Evolutionary conservation across 1,140 invertebrate genomes (phyloP).

Genomic region (Mya arenaria): DNA sequence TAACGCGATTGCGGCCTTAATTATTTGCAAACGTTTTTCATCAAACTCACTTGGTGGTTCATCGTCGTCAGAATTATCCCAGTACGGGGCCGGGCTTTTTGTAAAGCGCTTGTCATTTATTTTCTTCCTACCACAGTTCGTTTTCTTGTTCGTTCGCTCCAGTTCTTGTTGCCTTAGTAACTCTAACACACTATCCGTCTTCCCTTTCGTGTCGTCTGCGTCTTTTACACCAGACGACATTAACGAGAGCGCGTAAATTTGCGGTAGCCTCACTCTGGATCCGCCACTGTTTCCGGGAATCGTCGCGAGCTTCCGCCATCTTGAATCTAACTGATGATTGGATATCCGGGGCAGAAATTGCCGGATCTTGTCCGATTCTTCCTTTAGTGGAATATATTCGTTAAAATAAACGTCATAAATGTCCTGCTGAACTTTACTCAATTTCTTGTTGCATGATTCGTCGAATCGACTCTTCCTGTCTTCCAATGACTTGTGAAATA

Average conservation of each 20-base stretch:
- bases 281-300: background rate
- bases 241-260: background rate
- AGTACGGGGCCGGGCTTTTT: background rate
- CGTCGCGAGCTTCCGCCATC: conserved; percentile 2
- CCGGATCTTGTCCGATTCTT: conserved; percentile 25
- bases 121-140: background rate
- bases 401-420: conserved; percentile 49
- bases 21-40: conserved; percentile 42
- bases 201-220: background rate
- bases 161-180: conserved; percentile 9
- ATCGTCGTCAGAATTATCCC: conserved; percentile 23
- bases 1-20: conserved; percentile 36
- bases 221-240: background rate
- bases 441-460: conserved; percentile 15
- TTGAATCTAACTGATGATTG: background rate
- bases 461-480: conserved; percentile 28
- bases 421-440: conserved; percentile 42
- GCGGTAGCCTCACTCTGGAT: background rate
- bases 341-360: conserved; percentile 2
- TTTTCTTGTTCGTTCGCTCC: background rate
- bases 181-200: conserved; percentile 3
- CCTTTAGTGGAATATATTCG: conserved; percentile 41
- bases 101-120: too few species aligned
- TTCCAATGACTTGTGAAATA: conserved; percentile 33
- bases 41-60: conserved; percentile 4